phyloP scores from a whole-genome alignment of 2,113 vertebrate genomes.

The human region GRCh38 chr3:166572001-166572500 shows the following conservation, averaged over 20 bases:
- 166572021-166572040: no score
- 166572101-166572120: fast-evolving
- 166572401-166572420: background rate
- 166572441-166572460: background rate
- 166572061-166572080: background rate
- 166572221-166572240: background rate
- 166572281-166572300: background rate
- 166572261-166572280: background rate
- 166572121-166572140: background rate
- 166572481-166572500: background rate
- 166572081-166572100: background rate
- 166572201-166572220: background rate
- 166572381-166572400: background rate
- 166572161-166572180: background rate
- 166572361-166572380: background rate
- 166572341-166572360: background rate
- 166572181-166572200: background rate
- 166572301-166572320: background rate
- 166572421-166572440: background rate
- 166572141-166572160: background rate
- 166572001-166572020: no score
- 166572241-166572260: background rate
- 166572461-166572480: background rate
- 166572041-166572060: no score
- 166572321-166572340: background rate